Evolutionary conservation across 2,888 invertebrate species (phyloP).

Genomic region (Athalia rosae): DNA sequence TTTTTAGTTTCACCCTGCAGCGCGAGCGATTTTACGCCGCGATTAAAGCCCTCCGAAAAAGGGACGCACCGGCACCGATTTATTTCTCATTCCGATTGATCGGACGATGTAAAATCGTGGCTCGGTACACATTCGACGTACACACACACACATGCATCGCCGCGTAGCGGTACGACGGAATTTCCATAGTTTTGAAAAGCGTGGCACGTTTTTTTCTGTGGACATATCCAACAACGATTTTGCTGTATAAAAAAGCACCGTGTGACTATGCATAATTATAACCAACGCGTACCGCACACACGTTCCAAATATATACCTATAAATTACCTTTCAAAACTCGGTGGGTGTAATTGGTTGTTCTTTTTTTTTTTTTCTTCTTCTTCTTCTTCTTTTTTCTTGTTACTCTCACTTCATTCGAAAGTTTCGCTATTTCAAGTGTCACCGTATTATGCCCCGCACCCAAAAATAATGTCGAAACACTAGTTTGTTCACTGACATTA

Average conservation of each 20-base stretch:
- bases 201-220: conserved; percentile 21
- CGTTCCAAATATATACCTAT: not conserved
- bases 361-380: not conserved
- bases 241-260: not conserved
- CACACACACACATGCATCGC: no score
- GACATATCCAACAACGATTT: not conserved
- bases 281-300: not conserved
- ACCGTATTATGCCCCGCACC: no score
- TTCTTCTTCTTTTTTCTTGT: not conserved
- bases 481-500: no score
- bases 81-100: conserved; percentile 2
- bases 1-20: no score
- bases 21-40: not conserved
- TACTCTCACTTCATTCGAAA: not conserved
- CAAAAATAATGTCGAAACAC: no score
- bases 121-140: not conserved
- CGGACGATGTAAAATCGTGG: not conserved
- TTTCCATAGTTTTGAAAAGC: conserved; percentile 6
- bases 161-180: not conserved
- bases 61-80: no score
- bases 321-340: conserved; percentile 20
- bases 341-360: not conserved
- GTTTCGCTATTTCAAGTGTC: not conserved
- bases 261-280: conserved; percentile 30
- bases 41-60: not conserved